Percentiles rank a stretch among this genome's conserved stretches.
Conservation (phyloP, 2,797 vertebrate genomes). For the Melanotaenia nigrans region DNA sequence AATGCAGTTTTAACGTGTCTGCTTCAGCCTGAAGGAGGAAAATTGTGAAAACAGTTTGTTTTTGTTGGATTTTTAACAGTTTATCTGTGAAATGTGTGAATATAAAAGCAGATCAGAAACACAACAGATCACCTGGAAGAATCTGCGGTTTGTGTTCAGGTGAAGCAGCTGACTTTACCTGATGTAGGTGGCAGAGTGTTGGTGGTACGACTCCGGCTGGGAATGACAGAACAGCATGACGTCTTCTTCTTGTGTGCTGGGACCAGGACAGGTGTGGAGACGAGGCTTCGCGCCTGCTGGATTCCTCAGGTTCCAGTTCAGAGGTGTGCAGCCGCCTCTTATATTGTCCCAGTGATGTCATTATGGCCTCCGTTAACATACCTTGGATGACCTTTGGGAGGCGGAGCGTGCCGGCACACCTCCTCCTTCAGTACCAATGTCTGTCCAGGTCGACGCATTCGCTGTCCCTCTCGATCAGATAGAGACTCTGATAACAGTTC, state of each 20-base stretch:
- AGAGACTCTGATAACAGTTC: slow-evolving; percentile 39
- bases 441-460: slow-evolving; percentile 42
- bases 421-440: slow-evolving; percentile 22
- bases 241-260: slow-evolving; percentile 47
- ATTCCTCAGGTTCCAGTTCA: slow-evolving; percentile 11
- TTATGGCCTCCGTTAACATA: slow-evolving; percentile 41
- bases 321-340: slow-evolving; percentile 54
- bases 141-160: too few species aligned
- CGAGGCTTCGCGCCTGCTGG: slow-evolving; percentile 8
- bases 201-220: slow-evolving; percentile 90
- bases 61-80: too few species aligned
- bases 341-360: slow-evolving; percentile 60
- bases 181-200: slow-evolving; percentile 87
- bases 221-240: slow-evolving; percentile 94
- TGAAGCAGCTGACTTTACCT: slow-evolving; percentile 79
- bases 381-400: slow-evolving; percentile 66
- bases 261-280: slow-evolving; percentile 12
- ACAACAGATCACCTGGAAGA: too few species aligned
- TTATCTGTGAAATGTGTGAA: too few species aligned
- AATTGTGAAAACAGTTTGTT: too few species aligned
- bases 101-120: too few species aligned
- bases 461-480: slow-evolving; percentile 33
- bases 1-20: too few species aligned
- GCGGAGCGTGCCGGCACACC: slow-evolving; percentile 24
- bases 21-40: too few species aligned